A percentile compares a stretch with the other conserved stretches of the same genome.
Conservation (phyloP, 2,113 vertebrate genomes). For the Aspiorhynchus laticeps region DNA sequence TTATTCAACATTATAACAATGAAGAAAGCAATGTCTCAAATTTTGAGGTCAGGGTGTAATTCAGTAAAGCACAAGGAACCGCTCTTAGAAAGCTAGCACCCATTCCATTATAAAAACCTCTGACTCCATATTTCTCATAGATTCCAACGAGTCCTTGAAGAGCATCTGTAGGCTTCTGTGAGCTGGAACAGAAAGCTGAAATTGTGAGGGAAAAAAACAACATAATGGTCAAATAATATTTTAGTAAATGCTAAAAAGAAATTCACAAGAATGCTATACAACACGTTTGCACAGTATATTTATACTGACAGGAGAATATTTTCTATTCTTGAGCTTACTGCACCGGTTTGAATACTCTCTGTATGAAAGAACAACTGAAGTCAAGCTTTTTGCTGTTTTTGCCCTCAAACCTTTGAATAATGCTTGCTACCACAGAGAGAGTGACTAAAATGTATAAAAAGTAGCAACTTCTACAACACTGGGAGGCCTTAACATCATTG, state of each 20-base stretch:
- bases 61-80: slow-evolving; percentile 74
- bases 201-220: slow-evolving; percentile 48
- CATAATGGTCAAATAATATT: background rate
- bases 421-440: background rate
- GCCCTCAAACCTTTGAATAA: too few species aligned
- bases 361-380: background rate
- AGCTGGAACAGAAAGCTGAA: slow-evolving; percentile 69
- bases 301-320: too few species aligned
- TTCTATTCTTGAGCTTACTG: too few species aligned
- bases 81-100: slow-evolving; percentile 75
- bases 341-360: too few species aligned
- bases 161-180: slow-evolving; percentile 50
- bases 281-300: background rate
- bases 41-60: slow-evolving; percentile 71
- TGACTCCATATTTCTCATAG: slow-evolving; percentile 69
- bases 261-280: background rate
- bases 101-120: slow-evolving; percentile 76
- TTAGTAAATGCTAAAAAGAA: background rate
- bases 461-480: background rate
- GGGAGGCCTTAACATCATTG: too few species aligned
- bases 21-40: slow-evolving; percentile 61
- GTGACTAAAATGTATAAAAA: background rate
- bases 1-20: slow-evolving; percentile 21
- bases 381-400: background rate
- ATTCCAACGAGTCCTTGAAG: slow-evolving; percentile 66